Conservation (phyloP, 2,797 vertebrate species). For the Monodelphis domestica region DNA sequence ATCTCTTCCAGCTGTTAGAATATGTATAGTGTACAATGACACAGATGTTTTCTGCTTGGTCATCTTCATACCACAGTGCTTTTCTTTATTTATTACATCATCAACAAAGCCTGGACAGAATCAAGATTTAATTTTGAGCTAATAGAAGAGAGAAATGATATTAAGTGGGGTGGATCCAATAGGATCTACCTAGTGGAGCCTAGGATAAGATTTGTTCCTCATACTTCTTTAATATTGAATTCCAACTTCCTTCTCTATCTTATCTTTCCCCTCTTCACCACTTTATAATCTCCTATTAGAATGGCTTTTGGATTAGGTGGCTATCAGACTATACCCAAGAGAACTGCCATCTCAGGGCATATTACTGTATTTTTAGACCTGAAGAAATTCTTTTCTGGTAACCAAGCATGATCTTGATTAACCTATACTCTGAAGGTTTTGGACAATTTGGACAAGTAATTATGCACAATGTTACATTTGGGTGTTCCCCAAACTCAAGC, state of each 20-base stretch:
- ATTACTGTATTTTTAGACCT: not conserved
- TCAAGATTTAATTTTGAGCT: conserved; percentile 77
- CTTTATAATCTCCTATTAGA: not conserved
- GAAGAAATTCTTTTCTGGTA: not conserved
- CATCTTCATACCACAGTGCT: conserved; percentile 63
- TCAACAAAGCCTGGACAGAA: conserved; percentile 73
- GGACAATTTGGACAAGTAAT: not conserved
- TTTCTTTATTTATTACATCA: conserved; percentile 71
- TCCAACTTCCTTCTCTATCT: not conserved
- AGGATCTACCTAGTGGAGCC: not conserved
- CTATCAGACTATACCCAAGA: not conserved
- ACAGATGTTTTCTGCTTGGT: conserved; percentile 72
- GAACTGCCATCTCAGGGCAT: not conserved
- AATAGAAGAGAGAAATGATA: conserved; percentile 42
- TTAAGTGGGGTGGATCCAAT: conserved; percentile 38
- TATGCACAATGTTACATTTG: not conserved
- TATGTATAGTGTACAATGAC: conserved; percentile 60
- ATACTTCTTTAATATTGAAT: conserved; percentile 1
- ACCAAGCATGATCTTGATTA: not conserved
- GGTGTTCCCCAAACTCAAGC: not conserved
- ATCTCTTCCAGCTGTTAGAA: conserved; percentile 82
- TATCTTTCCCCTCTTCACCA: not conserved
- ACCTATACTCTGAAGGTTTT: not conserved
- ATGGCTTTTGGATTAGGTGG: conserved; percentile 20
- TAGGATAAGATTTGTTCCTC: not conserved